phyloP scores from a whole-genome alignment of 2,797 vertebrate species.

The Scleropages formosus region DNA sequence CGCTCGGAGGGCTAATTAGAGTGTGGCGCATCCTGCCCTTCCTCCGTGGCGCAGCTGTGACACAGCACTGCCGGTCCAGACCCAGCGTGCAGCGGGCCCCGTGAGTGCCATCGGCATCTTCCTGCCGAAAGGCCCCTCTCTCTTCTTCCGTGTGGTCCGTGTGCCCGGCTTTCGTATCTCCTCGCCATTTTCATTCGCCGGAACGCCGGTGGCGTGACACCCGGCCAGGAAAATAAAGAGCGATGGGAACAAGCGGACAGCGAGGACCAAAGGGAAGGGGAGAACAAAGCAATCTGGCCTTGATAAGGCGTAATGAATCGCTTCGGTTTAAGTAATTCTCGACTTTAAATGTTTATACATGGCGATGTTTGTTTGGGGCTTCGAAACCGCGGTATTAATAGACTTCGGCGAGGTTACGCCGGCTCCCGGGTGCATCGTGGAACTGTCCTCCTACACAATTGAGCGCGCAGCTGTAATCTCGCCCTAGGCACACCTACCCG shows the following conservation, averaged over 20 bases:
- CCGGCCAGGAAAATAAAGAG: constrained; percentile 55
- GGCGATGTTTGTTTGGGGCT: constrained; percentile 51
- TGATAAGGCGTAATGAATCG: constrained; percentile 56
- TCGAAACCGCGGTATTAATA: constrained; percentile 64
- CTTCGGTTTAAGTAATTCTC: constrained; percentile 52
- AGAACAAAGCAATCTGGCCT: constrained; percentile 33
- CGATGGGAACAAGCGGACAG: constrained; percentile 36
- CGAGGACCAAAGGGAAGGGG: constrained; percentile 22
- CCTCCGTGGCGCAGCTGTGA: no score
- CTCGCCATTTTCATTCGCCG: constrained; percentile 4
- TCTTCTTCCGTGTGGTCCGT: constrained; percentile 36
- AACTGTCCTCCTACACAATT: constrained; percentile 70
- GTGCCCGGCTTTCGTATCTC: constrained; percentile 31
- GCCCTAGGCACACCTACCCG: constrained; percentile 70
- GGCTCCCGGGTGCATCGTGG: constrained; percentile 62
- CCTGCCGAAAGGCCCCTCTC: constrained; percentile 38
- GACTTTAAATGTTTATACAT: constrained; percentile 51
- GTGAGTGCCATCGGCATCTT: no score
- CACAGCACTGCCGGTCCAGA: no score
- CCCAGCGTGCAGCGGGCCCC: no score
- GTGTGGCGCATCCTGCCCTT: no score
- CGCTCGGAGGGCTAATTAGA: no score
- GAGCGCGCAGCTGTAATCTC: constrained; percentile 62
- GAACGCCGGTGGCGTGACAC: constrained; percentile 41
- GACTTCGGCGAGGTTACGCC: constrained; percentile 63